phyloP scores from a whole-genome alignment of 2,888 invertebrate genomes.

The Notocelia uddmanniana region DNA sequence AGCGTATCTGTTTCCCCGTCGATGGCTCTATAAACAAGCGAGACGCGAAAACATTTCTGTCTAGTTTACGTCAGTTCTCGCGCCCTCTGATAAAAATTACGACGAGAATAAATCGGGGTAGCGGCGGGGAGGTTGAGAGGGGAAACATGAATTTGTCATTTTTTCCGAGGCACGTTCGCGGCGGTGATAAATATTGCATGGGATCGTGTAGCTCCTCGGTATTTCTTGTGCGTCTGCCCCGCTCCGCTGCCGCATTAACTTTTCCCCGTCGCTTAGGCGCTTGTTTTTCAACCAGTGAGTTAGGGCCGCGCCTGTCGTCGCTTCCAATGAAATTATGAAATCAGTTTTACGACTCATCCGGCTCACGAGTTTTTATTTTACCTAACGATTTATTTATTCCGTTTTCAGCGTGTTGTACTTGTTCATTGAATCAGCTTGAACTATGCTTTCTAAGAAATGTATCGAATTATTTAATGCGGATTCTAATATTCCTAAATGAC shows the following conservation, averaged over 20 bases:
- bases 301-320: conserved; percentile 74
- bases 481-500: not conserved
- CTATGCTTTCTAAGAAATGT: not conserved
- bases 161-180: conserved; percentile 83
- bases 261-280: conserved; percentile 70
- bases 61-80: conserved; percentile 75
- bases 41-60: conserved; percentile 82
- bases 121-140: conserved; percentile 60
- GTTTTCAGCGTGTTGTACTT: conserved; percentile 45
- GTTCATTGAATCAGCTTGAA: conserved; percentile 8
- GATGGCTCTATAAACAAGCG: conserved; percentile 84
- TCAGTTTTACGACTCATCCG: conserved; percentile 79
- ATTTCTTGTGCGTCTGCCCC: conserved; percentile 63
- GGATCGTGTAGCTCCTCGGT: conserved; percentile 64
- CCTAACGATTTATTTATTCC: conserved; percentile 52
- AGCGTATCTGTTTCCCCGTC: conserved; percentile 80
- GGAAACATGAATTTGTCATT: conserved; percentile 85
- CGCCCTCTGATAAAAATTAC: conserved; percentile 82
- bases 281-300: conserved; percentile 78
- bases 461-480: not conserved
- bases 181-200: conserved; percentile 85
- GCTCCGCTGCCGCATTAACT: conserved; percentile 67
- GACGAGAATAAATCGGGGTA: conserved; percentile 77
- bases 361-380: conserved; percentile 66
- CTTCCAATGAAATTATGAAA: conserved; percentile 81